Conservation (phyloP, 1,140 invertebrate species). For the Arctopsyche grandis region DNA sequence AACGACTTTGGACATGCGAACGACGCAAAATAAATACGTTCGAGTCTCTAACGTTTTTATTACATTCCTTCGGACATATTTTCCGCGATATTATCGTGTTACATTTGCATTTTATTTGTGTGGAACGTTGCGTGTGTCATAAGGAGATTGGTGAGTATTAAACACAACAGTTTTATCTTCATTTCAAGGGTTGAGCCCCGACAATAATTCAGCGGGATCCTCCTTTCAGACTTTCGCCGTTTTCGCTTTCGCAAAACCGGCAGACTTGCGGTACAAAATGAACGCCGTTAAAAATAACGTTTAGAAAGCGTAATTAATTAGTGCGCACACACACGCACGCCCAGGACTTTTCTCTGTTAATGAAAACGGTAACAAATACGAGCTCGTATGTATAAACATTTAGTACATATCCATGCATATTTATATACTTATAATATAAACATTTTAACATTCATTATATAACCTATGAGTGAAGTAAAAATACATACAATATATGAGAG, state of each 20-base stretch:
- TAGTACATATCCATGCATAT: too few species aligned
- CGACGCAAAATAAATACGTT: neutral
- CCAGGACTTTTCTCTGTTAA: too few species aligned
- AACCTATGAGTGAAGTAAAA: too few species aligned
- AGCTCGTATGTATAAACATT: too few species aligned
- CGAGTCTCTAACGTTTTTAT: neutral
- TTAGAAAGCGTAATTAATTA: neutral
- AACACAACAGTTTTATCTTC: slow-evolving; percentile 40
- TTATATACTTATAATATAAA: too few species aligned
- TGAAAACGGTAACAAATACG: too few species aligned
- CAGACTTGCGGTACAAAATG: neutral
- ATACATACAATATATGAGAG: too few species aligned
- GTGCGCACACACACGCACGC: neutral
- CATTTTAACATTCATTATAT: too few species aligned
- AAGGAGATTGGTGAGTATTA: slow-evolving; percentile 43
- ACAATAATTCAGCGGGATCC: slow-evolving; percentile 46
- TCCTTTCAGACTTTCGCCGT: slow-evolving; percentile 11
- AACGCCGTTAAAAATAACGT: neutral
- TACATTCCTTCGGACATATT: slow-evolving; percentile 3
- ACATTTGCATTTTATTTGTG: slow-evolving; percentile 8
- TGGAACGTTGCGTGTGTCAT: slow-evolving; percentile 4
- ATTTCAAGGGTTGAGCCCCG: slow-evolving; percentile 44
- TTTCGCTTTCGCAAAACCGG: neutral
- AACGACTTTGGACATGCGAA: neutral
- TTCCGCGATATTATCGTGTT: neutral